Base-by-base conservation (phyloP, 1,140 invertebrate species). In the Maniola jurtina region DNA sequence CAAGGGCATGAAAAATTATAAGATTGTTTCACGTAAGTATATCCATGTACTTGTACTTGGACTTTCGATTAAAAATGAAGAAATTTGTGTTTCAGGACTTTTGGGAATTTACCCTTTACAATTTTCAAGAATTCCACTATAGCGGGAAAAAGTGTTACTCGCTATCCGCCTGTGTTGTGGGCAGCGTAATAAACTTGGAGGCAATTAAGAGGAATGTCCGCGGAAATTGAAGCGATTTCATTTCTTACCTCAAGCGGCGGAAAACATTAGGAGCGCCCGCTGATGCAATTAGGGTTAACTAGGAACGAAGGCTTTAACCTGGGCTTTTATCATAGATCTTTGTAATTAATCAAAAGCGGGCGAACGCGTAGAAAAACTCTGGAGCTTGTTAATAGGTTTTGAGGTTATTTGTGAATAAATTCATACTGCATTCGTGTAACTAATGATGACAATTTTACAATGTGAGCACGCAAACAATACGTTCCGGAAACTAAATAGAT, bases 201-300 rank as follows among this genome's bases (percentile, higher is more conserved):
- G 63, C 67, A 69, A 72, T 72, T 72, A 72, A 72, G 60, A 69
- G 42, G 66, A 72, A 69, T 72, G 60, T 68, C 66, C 70, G 64
- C 59, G 70, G 60, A 72, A 72, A 72, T 72, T 68, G 70, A 65
- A 68, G 63, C 67, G 64, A 68, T 72, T 72, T 68, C 66, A 68
- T 72, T 72, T 61, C 66, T 70, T 70, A 70, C 66, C 66, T 72
- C 48, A 62, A 68, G 62, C 59, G 38, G 56, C 57, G 56, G 56
- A 59, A 64, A 68, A 68, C 66, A 64, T 64, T 68, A 64, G 61
- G 66, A 64, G 47, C 55, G 66, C 45, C 25, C 34, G 59, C 45
- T 61, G 38, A 55, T 54, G 56, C 66, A 68, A 68, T 68, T 68
- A 63, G 66, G 61, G 56, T 62, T 63, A 64, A 54, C 66, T 68